Conservation (phyloP, 2,797 vertebrate genomes). For the Amblyraja radiata region DNA sequence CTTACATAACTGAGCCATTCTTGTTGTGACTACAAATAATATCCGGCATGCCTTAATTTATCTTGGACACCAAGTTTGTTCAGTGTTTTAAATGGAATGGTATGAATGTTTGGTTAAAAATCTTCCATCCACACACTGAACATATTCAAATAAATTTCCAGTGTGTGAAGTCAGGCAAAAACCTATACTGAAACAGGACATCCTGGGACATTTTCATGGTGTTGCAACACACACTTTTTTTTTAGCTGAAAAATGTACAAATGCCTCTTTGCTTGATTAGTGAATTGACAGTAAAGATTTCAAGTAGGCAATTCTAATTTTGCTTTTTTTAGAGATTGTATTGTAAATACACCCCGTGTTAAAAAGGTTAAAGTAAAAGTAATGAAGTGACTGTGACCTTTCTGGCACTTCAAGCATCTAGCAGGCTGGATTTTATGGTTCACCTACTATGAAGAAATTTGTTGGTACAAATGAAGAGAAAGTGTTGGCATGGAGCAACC, state of each 20-base stretch:
- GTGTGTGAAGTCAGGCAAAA: background rate
- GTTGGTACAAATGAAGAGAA: background rate
- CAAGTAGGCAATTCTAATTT: background rate
- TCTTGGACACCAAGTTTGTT: background rate
- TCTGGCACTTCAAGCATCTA: background rate
- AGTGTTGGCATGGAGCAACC: background rate
- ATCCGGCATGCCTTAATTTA: background rate
- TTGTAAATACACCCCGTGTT: background rate
- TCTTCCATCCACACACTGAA: background rate
- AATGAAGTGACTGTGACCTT: background rate
- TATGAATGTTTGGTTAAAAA: background rate
- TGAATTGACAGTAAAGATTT: background rate
- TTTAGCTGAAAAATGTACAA: background rate
- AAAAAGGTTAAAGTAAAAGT: background rate
- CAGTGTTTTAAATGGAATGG: background rate
- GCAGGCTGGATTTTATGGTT: background rate
- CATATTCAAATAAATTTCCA: background rate
- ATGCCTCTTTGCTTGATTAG: background rate
- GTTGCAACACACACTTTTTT: no score
- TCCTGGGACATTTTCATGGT: background rate
- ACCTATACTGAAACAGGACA: background rate
- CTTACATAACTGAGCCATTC: background rate
- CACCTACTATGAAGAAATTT: background rate
- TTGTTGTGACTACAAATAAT: no score
- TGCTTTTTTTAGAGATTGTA: background rate